Base-by-base conservation (phyloP, 2,113 vertebrate genomes). In the Chaetura pelagica region DNA sequence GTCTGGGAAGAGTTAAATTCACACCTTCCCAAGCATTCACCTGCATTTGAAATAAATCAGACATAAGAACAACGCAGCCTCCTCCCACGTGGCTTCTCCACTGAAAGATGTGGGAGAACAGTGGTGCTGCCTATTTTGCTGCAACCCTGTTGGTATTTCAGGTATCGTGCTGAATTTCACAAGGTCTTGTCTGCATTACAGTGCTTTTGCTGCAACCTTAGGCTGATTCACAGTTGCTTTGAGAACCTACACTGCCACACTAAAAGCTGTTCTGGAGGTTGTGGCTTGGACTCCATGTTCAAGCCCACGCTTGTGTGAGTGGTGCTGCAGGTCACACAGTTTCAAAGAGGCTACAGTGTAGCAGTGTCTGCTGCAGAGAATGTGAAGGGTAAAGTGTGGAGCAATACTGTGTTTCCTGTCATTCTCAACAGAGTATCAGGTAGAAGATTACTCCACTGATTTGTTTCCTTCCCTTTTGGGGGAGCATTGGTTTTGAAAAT, bases 11-110 rank as follows among this genome's bases (percentile, higher is more conserved):
- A 80, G 76, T 96, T 95, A 96, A 95, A 73, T 38, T 88, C 68
- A 84, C 32, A 93, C 52, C 57, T 92, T 84, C 79, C 89, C 68
- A 59, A 90, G 76, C 34, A 48, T 78, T 89, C 38, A 95, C 93
- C 95, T 97, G 92, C 92, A 93, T 92, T 94, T 90, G 89, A 94
- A 96, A 95, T 94, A 95, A 96, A 91, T 96, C 93, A 95, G 89
- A 77, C 84, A 84, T 73, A 89, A 94, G 95, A 97, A 94, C 77
- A 87, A 72, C 58, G 78, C 80, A 93, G 90, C 88, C 67, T 90
- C 94, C 96, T 93, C 95, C 94, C 74, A 95, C 86, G 3, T 78
- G 86, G 80, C 61, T 90, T 95, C 87, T 91, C 79, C 79, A 74
- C 86, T 75, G n/a, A 93, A 95, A 92, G 75, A 73, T 2, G 68